A percentile compares a stretch with the other conserved stretches of the same genome.
phyloP scores from a whole-genome alignment of 1,140 invertebrate genomes.

The Orius laevigatus region DNA sequence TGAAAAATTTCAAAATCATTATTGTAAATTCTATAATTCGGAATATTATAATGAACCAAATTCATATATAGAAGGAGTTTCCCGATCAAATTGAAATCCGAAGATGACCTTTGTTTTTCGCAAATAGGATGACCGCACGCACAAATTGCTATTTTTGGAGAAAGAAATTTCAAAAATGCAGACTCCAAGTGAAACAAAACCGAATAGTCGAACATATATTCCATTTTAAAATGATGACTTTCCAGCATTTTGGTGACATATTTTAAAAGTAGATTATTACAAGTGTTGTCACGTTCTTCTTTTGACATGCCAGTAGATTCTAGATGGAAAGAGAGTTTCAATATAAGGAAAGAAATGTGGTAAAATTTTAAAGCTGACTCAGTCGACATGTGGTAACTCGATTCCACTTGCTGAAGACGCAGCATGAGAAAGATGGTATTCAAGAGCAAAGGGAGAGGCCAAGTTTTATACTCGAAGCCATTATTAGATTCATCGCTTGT shows the following conservation, averaged over 20 bases:
- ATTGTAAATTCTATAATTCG: neutral
- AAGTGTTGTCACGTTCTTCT: slow-evolving; percentile 12
- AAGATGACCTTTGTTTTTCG: neutral
- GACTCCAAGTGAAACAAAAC: slow-evolving; percentile 14
- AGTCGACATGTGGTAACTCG: slow-evolving; percentile 19
- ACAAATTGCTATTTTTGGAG: neutral
- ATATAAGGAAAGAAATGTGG: slow-evolving; percentile 21
- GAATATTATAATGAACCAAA: slow-evolving; percentile 1
- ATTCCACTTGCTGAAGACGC: slow-evolving; percentile 22
- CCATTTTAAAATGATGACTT: slow-evolving; percentile 7
- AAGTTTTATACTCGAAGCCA: slow-evolving; percentile 16
- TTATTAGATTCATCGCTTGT: slow-evolving; percentile 12
- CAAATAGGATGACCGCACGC: slow-evolving; percentile 14
- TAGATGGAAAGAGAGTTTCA: slow-evolving; percentile 20
- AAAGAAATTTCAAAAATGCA: slow-evolving; percentile 8
- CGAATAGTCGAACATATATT: slow-evolving; percentile 8
- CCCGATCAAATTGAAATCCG: slow-evolving; percentile 6
- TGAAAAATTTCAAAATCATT: neutral
- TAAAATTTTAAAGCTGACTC: slow-evolving; percentile 17
- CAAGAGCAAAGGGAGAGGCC: slow-evolving; percentile 20
- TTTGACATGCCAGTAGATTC: slow-evolving; percentile 10
- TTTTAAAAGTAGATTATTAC: slow-evolving; percentile 20
- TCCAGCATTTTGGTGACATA: slow-evolving; percentile 19
- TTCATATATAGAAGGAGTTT: slow-evolving; percentile 5
- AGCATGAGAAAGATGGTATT: slow-evolving; percentile 24